Evolutionary conservation across 2,888 invertebrate genomes (phyloP), one percentile per base, ranked within the genome.

Genomic region (Belgica antarctica): DNA sequence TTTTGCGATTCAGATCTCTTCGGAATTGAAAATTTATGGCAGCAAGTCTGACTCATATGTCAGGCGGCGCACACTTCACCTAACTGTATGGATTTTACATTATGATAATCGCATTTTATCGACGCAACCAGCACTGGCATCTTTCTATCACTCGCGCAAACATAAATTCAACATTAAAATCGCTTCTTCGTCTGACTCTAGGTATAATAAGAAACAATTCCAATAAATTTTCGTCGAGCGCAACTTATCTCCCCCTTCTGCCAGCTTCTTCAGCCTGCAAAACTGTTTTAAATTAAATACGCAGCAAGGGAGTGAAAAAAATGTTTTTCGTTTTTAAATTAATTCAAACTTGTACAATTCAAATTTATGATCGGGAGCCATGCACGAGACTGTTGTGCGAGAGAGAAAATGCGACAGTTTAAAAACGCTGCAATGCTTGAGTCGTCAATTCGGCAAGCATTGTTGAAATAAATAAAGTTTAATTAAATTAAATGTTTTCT

Each of bases 261-360:
- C 10, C 27, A 15, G 17, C 27, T 57, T n/a, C n/a, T n/a, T n/a
- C n/a, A n/a, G n/a, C n/a, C n/a, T n/a, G n/a, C 22, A 68, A 57
- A 27, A 28, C 15, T 27, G 12, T 17, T 52, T 24, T 28, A 68
- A 68, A 68, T 25, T 66, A 28, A 46, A 47, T 34, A 66, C 31
- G 17, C 27, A 59, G 24, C 22, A 24, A 62, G n/a, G 19, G 62
- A 62, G 62, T 36, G 63, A 15, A 41, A 63, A n/a, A 63, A 24
- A 41, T 31, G 41, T 34, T 24, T 66, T 66, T n/a, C n/a, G n/a
- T n/a, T n/a, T 66, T 68, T 68, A 68, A 68, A 68, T 68, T 46
- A 68, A 68, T 68, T 68, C 68, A 68, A 68, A 68, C 27, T 68
- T 68, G 68, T 68, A 68, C 68, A 68, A 68, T 68, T 68, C 57